Percentiles rank a stretch among this genome's conserved stretches.
Conservation (phyloP, 2,797 vertebrate species). For the Monodelphis domestica region DNA sequence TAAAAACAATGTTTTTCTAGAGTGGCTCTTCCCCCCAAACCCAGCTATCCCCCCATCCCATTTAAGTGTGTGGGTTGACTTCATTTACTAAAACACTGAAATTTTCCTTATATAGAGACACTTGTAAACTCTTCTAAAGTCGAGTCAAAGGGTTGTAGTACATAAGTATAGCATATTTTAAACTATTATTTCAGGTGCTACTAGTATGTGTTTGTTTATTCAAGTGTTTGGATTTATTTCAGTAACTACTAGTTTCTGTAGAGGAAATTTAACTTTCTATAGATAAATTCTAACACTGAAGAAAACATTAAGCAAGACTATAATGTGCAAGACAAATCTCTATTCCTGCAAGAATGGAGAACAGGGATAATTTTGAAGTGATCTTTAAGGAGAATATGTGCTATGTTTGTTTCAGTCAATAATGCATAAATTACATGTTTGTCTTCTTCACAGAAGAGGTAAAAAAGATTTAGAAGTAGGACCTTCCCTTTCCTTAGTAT, state of each 20-base stretch:
- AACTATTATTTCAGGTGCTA: background rate
- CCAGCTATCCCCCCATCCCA: too few species aligned
- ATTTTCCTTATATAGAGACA: background rate
- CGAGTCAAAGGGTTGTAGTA: background rate
- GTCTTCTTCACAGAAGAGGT: background rate
- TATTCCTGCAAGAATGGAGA: background rate
- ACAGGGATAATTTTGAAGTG: background rate
- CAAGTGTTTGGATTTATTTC: background rate
- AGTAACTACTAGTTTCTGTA: background rate
- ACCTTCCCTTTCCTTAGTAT: background rate
- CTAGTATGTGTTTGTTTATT: background rate
- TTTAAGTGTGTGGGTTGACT: conserved; percentile 29
- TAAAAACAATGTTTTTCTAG: conserved; percentile 1
- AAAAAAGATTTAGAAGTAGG: background rate
- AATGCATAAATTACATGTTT: background rate
- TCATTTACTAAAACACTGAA: background rate
- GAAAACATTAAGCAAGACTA: background rate
- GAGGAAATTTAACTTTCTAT: background rate
- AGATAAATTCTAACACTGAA: background rate
- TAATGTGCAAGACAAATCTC: background rate
- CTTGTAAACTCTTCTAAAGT: background rate
- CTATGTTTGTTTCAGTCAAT: background rate
- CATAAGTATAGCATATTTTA: background rate
- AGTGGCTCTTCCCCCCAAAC: conserved; percentile 51
- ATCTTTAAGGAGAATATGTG: background rate